These are phyloP conservation scores for Lipophrys pholis DNA, from an alignment of 2,113 vertebrate genomes.

Conservation along the genomic window DNA sequence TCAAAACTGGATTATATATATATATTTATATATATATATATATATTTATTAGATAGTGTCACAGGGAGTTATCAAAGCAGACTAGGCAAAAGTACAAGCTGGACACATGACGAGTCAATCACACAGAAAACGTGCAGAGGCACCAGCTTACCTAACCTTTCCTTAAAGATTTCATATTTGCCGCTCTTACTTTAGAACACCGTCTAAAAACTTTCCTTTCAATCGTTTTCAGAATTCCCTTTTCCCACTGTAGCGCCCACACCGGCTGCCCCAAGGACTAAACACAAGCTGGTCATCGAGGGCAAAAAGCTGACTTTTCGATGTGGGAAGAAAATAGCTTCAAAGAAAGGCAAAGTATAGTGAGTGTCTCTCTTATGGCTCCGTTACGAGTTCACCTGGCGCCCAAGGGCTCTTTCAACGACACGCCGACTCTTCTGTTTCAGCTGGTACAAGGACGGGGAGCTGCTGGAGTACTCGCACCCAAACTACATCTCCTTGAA, in stretches of 20 bases:
- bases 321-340: slow-evolving; percentile 94
- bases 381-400: background rate
- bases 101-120: too few species aligned
- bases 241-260: slow-evolving; percentile 91
- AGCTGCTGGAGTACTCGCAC: slow-evolving; percentile 93
- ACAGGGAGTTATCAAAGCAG: too few species aligned
- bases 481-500: slow-evolving; percentile 93
- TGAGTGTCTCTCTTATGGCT: slow-evolving; percentile 80
- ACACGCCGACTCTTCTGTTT: background rate
- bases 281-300: slow-evolving; percentile 91
- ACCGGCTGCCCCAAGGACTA: slow-evolving; percentile 88
- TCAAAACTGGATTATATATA: too few species aligned
- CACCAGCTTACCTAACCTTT: too few species aligned
- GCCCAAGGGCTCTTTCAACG: background rate
- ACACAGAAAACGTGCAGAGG: too few species aligned
- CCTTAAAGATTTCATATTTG: too few species aligned
- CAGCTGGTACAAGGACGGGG: slow-evolving; percentile 98
- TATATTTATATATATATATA: too few species aligned
- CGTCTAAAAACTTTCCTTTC: slow-evolving; percentile 8
- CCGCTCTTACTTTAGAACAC: background rate
- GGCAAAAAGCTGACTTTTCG: slow-evolving; percentile 95
- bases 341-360: slow-evolving; percentile 95
- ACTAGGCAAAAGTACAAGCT: too few species aligned
- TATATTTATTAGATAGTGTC: too few species aligned
- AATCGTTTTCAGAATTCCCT: slow-evolving; percentile 87